Evolutionary conservation across 2,113 vertebrate genomes (phyloP).

Genomic region (Salvelinus fontinalis): DNA sequence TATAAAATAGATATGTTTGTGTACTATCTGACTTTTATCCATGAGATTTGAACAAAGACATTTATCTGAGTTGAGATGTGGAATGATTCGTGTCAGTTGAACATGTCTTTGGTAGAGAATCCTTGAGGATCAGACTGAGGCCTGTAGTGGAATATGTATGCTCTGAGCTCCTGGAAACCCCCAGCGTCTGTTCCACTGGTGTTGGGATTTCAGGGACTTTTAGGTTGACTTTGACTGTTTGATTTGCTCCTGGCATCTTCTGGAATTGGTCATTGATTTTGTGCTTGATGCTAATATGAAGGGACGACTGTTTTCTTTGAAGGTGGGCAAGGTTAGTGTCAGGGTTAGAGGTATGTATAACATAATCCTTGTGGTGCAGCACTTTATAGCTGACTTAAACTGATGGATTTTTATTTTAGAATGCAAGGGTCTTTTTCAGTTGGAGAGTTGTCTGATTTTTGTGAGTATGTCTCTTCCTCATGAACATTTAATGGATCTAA

Average conservation of each 20-base stretch:
- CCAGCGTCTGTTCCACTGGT: slow-evolving; percentile 24
- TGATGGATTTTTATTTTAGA: not conserved
- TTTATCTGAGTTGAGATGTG: not conserved
- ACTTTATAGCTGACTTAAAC: not conserved
- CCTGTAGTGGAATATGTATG: not conserved
- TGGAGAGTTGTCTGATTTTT: not conserved
- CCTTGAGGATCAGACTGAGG: not conserved
- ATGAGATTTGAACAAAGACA: not conserved
- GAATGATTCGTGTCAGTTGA: not conserved
- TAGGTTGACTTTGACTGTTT: not conserved
- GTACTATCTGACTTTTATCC: not conserved
- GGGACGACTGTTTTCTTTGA: slow-evolving; percentile 1
- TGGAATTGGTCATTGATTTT: slow-evolving; percentile 28
- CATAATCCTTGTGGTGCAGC: too few relatives aligned
- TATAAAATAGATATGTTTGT: not conserved
- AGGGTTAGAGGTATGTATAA: not conserved
- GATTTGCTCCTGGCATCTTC: not conserved
- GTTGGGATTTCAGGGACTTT: not conserved
- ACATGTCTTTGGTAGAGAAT: not conserved
- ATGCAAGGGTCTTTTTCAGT: not conserved
- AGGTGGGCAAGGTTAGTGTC: not conserved
- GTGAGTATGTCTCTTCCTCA: not conserved
- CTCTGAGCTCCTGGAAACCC: slow-evolving; percentile 11
- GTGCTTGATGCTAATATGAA: slow-evolving; percentile 3
- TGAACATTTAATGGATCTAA: not conserved